Evolutionary conservation across 2,888 invertebrate genomes (phyloP).

Genomic region (Torymus tubicola): DNA sequence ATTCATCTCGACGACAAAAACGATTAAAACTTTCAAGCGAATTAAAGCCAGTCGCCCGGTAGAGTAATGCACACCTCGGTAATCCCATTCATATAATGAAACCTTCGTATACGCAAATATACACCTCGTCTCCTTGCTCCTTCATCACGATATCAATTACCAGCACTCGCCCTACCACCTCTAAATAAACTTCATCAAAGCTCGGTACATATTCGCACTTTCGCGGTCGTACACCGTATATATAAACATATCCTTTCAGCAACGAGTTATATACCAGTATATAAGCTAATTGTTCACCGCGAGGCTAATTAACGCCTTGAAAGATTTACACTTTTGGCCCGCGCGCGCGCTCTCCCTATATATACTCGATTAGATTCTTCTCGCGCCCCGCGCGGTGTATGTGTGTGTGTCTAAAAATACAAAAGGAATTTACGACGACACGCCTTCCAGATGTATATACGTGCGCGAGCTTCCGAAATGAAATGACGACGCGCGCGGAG

Average conservation of each 20-base stretch:
- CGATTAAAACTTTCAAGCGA: neutral
- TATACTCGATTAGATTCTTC: constrained; percentile 34
- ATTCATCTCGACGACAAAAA: too few relatives aligned
- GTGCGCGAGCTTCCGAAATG: neutral
- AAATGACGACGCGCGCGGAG: constrained; percentile 32
- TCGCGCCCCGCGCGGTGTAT: constrained; percentile 5
- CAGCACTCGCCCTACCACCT: too few relatives aligned
- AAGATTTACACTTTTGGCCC: neutral
- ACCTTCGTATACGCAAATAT: too few relatives aligned
- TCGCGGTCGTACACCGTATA: too few relatives aligned
- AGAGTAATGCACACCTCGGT: too few relatives aligned
- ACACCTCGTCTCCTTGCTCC: too few relatives aligned
- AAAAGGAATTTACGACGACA: constrained; percentile 52
- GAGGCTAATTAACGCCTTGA: constrained; percentile 32
- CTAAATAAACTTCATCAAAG: too few relatives aligned
- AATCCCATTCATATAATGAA: too few relatives aligned
- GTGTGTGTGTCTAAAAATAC: constrained; percentile 54
- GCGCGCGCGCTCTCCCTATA: neutral
- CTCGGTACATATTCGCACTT: too few relatives aligned
- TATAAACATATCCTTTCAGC: too few relatives aligned
- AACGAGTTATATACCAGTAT: too few relatives aligned
- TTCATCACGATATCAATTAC: too few relatives aligned
- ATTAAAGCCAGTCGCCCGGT: neutral
- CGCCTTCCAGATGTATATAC: constrained; percentile 35
- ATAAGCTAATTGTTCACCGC: constrained; percentile 39